phyloP scores from a whole-genome alignment of 2,797 vertebrate genomes.

The Pseudotriccus pelzelni region DNA sequence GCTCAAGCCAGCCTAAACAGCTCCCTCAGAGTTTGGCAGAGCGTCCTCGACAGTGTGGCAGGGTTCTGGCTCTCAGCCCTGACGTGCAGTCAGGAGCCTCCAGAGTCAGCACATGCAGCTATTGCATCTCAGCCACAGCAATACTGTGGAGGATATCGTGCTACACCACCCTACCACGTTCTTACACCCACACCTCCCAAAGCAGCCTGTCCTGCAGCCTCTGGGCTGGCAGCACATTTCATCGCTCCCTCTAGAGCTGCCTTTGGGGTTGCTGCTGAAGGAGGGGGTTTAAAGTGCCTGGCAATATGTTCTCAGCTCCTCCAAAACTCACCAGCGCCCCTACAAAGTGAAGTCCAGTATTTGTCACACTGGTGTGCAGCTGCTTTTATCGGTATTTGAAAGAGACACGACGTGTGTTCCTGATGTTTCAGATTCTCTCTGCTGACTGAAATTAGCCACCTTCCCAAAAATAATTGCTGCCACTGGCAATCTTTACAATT shows the following conservation, averaged over 20 bases:
- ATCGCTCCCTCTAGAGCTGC: rapidly evolving
- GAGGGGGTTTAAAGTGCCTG: neutral
- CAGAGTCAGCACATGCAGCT: neutral
- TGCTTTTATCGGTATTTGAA: neutral
- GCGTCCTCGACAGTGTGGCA: neutral
- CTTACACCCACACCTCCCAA: rapidly evolving
- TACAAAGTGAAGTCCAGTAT: neutral
- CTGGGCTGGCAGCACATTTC: neutral
- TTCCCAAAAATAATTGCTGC: slow-evolving; percentile 25
- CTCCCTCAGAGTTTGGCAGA: neutral
- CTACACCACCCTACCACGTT: rapidly evolving
- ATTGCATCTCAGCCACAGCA: neutral
- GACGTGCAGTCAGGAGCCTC: rapidly evolving
- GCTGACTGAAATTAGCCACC: neutral
- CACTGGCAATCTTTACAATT: slow-evolving; percentile 25
- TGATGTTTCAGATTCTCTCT: neutral
- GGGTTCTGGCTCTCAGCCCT: neutral
- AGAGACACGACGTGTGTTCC: neutral
- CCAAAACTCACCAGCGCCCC: rapidly evolving
- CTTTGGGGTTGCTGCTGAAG: neutral
- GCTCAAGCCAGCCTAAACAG: neutral
- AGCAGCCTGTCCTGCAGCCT: neutral
- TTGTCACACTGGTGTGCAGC: neutral
- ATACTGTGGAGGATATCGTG: rapidly evolving
- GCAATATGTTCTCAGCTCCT: neutral